A percentile compares a stretch with the other conserved stretches of the same genome.
These are phyloP conservation scores for Sinosuthora webbiana DNA, from an alignment of 2,113 vertebrate species.

Conservation along the genomic window DNA sequence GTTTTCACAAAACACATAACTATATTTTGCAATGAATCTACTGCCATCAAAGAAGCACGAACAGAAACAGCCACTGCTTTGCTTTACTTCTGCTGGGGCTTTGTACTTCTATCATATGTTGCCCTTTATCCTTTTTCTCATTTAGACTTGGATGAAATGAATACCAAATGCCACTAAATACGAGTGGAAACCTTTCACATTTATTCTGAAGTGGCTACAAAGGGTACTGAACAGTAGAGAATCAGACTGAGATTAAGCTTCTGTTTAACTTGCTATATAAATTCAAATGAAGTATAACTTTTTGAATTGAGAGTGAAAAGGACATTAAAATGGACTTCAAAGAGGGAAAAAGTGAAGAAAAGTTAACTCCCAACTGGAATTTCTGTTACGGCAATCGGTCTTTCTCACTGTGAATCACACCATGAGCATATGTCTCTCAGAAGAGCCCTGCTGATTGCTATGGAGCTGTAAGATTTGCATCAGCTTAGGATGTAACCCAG, in stretches of 20 bases:
- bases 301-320: not conserved
- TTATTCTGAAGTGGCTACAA: slow-evolving; percentile 26
- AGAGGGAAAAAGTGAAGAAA: not conserved
- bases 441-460: not conserved
- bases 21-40: not conserved
- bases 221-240: not conserved
- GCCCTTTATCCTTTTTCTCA: not conserved
- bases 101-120: not conserved
- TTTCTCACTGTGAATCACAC: not conserved
- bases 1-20: not conserved
- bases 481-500: not conserved
- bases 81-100: not conserved
- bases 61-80: not conserved
- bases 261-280: slow-evolving; percentile 27
- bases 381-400: not conserved
- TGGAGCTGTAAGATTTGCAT: not conserved
- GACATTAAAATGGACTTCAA: slow-evolving; percentile 9
- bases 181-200: not conserved
- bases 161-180: slow-evolving; percentile 14
- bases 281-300: slow-evolving; percentile 37
- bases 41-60: not conserved
- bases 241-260: slow-evolving; percentile 18
- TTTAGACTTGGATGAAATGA: slow-evolving; percentile 3
- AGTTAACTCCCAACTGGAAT: not conserved
- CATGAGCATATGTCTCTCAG: not conserved